Evolutionary conservation across 2,797 vertebrate species (phyloP), one percentile per base, ranked within the genome.

Genomic region (Phaenicophaeus curvirostris): DNA sequence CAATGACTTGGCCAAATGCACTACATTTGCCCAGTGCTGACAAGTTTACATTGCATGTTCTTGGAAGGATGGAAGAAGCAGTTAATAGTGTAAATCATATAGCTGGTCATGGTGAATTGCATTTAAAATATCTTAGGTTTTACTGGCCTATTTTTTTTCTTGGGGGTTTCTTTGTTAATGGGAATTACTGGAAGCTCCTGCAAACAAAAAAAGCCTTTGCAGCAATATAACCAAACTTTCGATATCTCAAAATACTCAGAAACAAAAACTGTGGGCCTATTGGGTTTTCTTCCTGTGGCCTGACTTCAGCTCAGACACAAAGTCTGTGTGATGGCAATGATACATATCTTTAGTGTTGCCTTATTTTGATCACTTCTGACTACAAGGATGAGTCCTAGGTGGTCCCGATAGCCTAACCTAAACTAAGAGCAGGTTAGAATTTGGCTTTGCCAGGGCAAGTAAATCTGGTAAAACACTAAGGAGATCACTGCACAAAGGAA

Each of bases 31-130:
- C 27, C 65, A 74, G 50, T 65, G 61, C 50, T 80, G 89, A 94
- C 76, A 94, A 85, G 83, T 89, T 92, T 91, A 77, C 63, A 31
- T n/a, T 83, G 18, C 17, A n/a, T 83, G 50, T 67, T 80, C 37
- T 67, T 89, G 72, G 41, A 71, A 71, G 57, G 44, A 87, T 67
- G 67, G 75, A 93, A 92, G 72, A 73, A 77, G 50, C 15, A 83
- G 53, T 65, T 65, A 91, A 78, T 33, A 61, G 14, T 6, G 19
- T 65, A 85, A 87, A 82, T 83, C 48, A 83, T 33, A 44, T 4
- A 4, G 28, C 44, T 67, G 30, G 28, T 79, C 61, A 35, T 24
- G 31, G 27, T 67, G n/a, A 89, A 68, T 28, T 67, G 5, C 53
- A 46, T 57, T 89, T 87, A 63, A 86, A 90, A 65, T 67, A 83